A percentile compares a stretch with the other conserved stretches of the same genome.
These are phyloP conservation scores for Ephestia elutella DNA, from an alignment of 1,140 invertebrate species.

Conservation along the genomic window DNA sequence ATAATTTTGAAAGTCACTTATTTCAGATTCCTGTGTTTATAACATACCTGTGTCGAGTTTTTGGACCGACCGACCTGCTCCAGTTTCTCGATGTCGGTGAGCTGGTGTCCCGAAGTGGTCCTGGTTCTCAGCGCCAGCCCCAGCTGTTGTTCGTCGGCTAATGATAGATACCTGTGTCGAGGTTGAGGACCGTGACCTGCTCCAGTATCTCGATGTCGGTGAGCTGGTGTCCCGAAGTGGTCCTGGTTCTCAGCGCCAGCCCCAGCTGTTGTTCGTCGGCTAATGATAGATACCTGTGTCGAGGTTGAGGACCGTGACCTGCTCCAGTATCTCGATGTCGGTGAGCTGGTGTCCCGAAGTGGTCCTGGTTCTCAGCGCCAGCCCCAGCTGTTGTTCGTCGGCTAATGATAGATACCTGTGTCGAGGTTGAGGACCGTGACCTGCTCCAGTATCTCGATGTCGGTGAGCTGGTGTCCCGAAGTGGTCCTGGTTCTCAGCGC, in stretches of 20 bases:
- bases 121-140: conserved; percentile 87
- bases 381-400: conserved; percentile 75
- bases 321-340: conserved; percentile 93
- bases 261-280: conserved; percentile 74
- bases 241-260: conserved; percentile 86
- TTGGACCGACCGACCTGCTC: conserved; percentile 93
- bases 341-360: conserved; percentile 89
- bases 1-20: too few species aligned
- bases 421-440: conserved; percentile 92
- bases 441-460: conserved; percentile 93
- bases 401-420: too few species aligned
- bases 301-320: conserved; percentile 92
- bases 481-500: conserved; percentile 87
- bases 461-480: conserved; percentile 88
- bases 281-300: too few species aligned
- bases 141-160: conserved; percentile 65
- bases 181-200: conserved; percentile 91
- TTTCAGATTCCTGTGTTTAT: too few species aligned
- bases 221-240: conserved; percentile 88
- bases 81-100: conserved; percentile 92
- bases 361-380: conserved; percentile 86
- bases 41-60: too few species aligned
- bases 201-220: conserved; percentile 93
- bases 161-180: too few species aligned
- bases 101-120: conserved; percentile 88